A percentile compares a stretch with the other conserved stretches of the same genome.
These are phyloP conservation scores for Sinodicranocentrus sp. DNA, from an alignment of 2,888 invertebrate genomes.

Conservation along the genomic window DNA sequence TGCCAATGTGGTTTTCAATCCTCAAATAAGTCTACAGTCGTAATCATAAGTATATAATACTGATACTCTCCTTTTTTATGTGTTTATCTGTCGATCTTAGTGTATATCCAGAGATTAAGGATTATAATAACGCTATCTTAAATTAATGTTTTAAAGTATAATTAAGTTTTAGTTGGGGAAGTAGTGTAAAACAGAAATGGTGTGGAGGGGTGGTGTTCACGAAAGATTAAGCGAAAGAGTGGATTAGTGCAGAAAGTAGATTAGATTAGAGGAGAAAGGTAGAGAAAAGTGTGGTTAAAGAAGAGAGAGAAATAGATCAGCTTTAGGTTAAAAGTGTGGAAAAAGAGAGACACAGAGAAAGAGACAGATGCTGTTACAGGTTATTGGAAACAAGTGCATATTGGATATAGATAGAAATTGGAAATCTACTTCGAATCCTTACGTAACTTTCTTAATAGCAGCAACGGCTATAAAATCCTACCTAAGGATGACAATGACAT, in stretches of 20 bases:
- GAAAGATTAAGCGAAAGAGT: background rate
- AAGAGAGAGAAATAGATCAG: constrained; percentile 16
- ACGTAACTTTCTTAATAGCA: too few relatives aligned
- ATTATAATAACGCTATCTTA: too few relatives aligned
- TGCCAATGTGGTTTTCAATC: constrained; percentile 48
- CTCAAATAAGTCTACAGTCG: background rate
- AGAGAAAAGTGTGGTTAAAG: constrained; percentile 8
- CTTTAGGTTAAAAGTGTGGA: constrained; percentile 7
- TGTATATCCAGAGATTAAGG: too few relatives aligned
- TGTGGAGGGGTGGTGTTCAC: too few relatives aligned
- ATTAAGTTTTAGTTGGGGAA: too few relatives aligned
- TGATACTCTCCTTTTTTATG: too few relatives aligned
- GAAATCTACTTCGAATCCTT: too few relatives aligned
- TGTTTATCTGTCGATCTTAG: too few relatives aligned
- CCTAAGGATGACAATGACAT: constrained; percentile 61
- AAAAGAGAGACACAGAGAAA: constrained; percentile 44
- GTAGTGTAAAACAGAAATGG: too few relatives aligned
- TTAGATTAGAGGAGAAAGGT: background rate
- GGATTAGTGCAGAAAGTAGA: background rate
- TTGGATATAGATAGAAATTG: constrained; percentile 55
- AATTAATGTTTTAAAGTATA: too few relatives aligned
- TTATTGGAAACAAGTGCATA: constrained; percentile 35
- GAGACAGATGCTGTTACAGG: constrained; percentile 40
- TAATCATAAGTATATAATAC: too few relatives aligned
- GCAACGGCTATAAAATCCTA: constrained; percentile 37